A percentile compares a stretch with the other conserved stretches of the same genome.
These are phyloP conservation scores for Eubucco bourcierii DNA, from an alignment of 2,113 vertebrate species.

Conservation along the genomic window DNA sequence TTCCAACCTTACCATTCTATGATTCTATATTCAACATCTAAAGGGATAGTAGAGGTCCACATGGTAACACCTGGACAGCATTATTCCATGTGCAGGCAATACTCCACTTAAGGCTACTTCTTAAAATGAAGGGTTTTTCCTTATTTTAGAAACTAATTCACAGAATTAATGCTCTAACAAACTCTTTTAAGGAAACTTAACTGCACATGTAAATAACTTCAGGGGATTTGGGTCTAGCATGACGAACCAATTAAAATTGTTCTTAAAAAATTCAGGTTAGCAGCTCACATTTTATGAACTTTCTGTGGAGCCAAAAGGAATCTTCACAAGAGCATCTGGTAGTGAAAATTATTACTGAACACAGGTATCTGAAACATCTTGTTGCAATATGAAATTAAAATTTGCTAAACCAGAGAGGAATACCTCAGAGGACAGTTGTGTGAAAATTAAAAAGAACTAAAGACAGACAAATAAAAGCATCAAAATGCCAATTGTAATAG, in stretches of 20 bases:
- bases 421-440: background rate
- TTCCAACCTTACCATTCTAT: no score
- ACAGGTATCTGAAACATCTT: background rate
- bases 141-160: background rate
- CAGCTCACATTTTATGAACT: background rate
- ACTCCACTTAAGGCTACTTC: background rate
- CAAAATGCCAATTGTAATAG: background rate
- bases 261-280: background rate
- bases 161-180: background rate
- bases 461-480: background rate
- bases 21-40: no score
- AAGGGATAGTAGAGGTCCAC: background rate
- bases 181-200: background rate
- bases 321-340: background rate
- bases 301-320: background rate
- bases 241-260: background rate
- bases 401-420: background rate
- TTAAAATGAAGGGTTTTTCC: background rate
- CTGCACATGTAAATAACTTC: background rate
- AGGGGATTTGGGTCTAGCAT: background rate
- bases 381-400: background rate
- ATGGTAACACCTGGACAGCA: background rate
- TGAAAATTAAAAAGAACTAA: background rate
- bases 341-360: background rate
- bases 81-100: background rate